phyloP scores from a whole-genome alignment of 2,888 invertebrate genomes.

The Troilus luridus region DNA sequence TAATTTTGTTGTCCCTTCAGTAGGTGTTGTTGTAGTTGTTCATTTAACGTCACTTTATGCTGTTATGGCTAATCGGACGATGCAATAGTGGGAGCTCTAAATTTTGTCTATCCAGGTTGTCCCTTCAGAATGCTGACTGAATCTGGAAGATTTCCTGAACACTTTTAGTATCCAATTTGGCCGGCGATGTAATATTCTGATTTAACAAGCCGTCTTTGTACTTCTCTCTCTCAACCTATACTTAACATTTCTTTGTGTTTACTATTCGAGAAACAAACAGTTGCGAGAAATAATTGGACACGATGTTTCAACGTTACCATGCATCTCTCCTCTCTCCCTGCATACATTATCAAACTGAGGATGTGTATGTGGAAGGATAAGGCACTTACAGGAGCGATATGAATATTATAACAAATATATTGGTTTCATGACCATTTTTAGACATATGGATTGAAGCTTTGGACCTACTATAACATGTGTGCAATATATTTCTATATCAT shows the following conservation, averaged over 20 bases:
- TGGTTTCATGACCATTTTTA: no score
- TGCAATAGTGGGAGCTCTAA: no score
- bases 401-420: no score
- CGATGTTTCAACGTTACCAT: not conserved
- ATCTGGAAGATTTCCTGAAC: not conserved
- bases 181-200: not conserved
- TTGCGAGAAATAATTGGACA: constrained; percentile 22
- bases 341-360: not conserved
- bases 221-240: not conserved
- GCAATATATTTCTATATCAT: no score
- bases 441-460: no score
- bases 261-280: not conserved
- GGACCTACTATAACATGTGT: no score
- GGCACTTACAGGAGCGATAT: no score
- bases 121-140: not conserved
- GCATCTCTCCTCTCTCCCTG: not conserved
- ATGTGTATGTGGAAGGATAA: no score
- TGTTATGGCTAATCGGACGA: no score
- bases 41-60: no score
- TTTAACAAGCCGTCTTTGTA: not conserved
- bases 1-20: not conserved
- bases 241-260: not conserved
- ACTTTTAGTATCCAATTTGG: constrained; percentile 8
- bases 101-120: no score
- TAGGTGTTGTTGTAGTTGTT: no score